phyloP scores from a whole-genome alignment of 2,888 invertebrate genomes.

The Phyllotreta cruciferae region DNA sequence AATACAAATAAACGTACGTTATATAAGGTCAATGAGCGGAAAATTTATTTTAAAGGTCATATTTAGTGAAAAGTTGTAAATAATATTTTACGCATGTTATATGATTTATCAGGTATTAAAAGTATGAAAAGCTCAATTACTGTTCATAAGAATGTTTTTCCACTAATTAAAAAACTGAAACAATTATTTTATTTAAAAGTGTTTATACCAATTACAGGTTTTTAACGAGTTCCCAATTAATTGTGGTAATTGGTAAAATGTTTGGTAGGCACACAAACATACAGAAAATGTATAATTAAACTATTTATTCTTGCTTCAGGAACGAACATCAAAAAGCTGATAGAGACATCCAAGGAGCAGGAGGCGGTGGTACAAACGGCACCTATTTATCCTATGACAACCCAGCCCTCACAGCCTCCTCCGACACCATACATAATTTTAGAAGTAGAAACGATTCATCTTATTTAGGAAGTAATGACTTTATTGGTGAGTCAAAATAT shows the following conservation, averaged over 20 bases:
- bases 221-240: not conserved
- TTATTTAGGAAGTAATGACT: conserved; percentile 66
- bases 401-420: conserved; percentile 54
- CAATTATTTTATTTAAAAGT: no score
- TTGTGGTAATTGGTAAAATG: not conserved
- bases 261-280: not conserved
- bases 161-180: no score
- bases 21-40: no score
- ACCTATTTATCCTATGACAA: conserved; percentile 57
- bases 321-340: conserved; percentile 44
- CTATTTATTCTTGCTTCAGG: conserved; percentile 30
- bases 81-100: no score
- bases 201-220: no score
- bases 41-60: no score
- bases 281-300: not conserved
- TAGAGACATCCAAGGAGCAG: conserved; percentile 52
- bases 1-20: no score
- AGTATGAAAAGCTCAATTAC: no score
- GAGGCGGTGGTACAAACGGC: conserved; percentile 52
- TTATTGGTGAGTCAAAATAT: conserved; percentile 61
- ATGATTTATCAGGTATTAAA: no score
- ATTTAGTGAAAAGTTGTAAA: no score
- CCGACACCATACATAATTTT: conserved; percentile 51
- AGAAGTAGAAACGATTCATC: conserved; percentile 41
- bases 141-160: no score